Evolutionary conservation across 2,888 invertebrate species (phyloP).

Genomic region (Noctua fimbriata): DNA sequence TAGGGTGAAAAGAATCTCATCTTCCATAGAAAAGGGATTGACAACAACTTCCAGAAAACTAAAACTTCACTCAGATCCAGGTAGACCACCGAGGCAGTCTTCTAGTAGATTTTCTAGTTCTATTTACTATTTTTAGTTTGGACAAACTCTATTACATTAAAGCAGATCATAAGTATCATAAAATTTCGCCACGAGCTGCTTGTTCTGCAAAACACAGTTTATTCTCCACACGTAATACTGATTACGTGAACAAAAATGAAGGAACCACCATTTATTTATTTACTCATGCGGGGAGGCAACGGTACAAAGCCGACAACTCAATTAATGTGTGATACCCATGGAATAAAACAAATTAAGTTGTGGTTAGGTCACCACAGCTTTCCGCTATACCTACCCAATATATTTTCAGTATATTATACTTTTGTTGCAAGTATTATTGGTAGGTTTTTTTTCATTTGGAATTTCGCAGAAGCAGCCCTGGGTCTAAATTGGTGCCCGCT

Average conservation of each 20-base stretch:
- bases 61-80: too few relatives aligned
- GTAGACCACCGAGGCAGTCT: too few relatives aligned
- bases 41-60: too few relatives aligned
- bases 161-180: neutral
- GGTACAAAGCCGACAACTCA: slow-evolving; percentile 50
- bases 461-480: neutral
- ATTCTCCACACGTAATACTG: slow-evolving; percentile 46
- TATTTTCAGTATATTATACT: neutral
- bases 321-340: slow-evolving; percentile 48
- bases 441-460: neutral
- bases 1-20: too few relatives aligned
- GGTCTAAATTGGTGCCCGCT: neutral
- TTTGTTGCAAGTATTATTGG: too few relatives aligned
- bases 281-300: slow-evolving; percentile 30
- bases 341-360: slow-evolving; percentile 42
- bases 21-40: too few relatives aligned
- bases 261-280: slow-evolving; percentile 51
- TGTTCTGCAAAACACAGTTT: neutral
- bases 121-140: too few relatives aligned
- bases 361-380: slow-evolving; percentile 2
- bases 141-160: too few relatives aligned
- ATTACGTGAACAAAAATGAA: slow-evolving; percentile 53
- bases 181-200: neutral
- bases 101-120: too few relatives aligned
- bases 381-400: neutral